Conservation (phyloP, 1,140 invertebrate genomes). For the Drosophila aff. region DNA sequence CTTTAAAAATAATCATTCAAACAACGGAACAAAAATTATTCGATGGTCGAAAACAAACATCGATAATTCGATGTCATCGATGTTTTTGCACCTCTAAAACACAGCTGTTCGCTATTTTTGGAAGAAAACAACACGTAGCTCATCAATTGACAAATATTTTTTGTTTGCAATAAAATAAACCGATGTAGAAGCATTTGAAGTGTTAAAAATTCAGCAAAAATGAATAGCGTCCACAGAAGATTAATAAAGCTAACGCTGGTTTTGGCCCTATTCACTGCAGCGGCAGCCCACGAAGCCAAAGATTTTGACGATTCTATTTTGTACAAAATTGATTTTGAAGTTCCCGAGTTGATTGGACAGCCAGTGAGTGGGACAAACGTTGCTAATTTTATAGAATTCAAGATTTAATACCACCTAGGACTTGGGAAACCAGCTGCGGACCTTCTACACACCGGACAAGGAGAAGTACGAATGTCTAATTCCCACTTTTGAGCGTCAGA, state of each 20-base stretch:
- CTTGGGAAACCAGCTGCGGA: constrained; percentile 85
- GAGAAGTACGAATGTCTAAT: constrained; percentile 92
- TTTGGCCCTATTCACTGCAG: constrained; percentile 24
- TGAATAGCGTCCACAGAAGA: constrained; percentile 6
- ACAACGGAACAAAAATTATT: too few species aligned
- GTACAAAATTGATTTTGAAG: constrained; percentile 93
- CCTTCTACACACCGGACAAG: constrained; percentile 88
- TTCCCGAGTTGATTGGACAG: constrained; percentile 83
- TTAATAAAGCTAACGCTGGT: constrained; percentile 22
- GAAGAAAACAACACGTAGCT: constrained; percentile 63
- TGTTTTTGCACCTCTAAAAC: not conserved
- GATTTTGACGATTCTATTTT: constrained; percentile 93
- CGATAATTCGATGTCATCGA: too few species aligned
- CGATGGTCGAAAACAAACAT: too few species aligned
- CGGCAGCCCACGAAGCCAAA: constrained; percentile 87
- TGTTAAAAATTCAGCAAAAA: constrained; percentile 2
- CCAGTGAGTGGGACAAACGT: constrained; percentile 46
- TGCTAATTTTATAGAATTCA: not conserved
- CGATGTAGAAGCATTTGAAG: constrained; percentile 3
- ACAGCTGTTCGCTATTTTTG: constrained; percentile 56
- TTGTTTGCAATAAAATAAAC: constrained; percentile 44
- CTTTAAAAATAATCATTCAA: constrained; percentile 24
- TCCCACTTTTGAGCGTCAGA: constrained; percentile 88
- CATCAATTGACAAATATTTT: constrained; percentile 8
- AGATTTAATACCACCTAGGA: constrained; percentile 75